phyloP scores from a whole-genome alignment of 2,888 invertebrate species.

The Sphecodes monilicornis region DNA sequence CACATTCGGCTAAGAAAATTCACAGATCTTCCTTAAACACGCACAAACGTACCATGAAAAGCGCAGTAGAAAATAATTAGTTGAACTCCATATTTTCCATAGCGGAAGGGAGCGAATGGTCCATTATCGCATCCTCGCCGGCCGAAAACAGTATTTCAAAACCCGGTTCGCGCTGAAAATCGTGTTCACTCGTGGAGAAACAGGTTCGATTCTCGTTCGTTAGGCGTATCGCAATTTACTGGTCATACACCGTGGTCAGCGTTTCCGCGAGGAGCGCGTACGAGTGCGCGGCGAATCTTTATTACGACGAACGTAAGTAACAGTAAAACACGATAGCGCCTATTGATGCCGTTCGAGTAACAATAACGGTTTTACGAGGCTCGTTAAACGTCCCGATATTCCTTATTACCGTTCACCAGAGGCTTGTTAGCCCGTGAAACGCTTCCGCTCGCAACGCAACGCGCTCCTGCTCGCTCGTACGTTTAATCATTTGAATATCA shows the following conservation, averaged over 20 bases:
- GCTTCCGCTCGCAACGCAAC: slow-evolving; percentile 1
- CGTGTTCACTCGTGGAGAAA: slow-evolving; percentile 13
- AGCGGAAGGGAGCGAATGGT: background rate
- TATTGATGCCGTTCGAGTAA: slow-evolving; percentile 72
- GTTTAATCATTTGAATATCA: slow-evolving; percentile 22
- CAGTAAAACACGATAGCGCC: slow-evolving; percentile 70
- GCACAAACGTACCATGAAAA: background rate
- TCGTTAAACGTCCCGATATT: slow-evolving; percentile 77
- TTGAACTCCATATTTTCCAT: background rate
- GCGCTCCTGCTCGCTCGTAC: slow-evolving; percentile 2
- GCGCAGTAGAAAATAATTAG: background rate
- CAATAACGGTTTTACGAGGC: slow-evolving; percentile 74
- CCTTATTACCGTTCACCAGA: slow-evolving; percentile 42
- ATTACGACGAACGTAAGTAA: slow-evolving; percentile 51
- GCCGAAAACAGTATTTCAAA: slow-evolving; percentile 4
- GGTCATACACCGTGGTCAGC: background rate
- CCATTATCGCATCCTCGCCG: background rate
- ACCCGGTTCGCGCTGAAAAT: background rate
- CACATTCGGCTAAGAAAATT: too few species aligned
- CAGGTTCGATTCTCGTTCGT: slow-evolving; percentile 37
- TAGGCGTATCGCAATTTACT: slow-evolving; percentile 27
- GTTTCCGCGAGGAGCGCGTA: background rate
- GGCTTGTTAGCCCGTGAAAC: slow-evolving; percentile 23
- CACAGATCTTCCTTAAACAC: too few species aligned
- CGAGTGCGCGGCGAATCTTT: slow-evolving; percentile 19